Conservation (phyloP, 2,797 vertebrate genomes). For the Naso thynnoides region DNA sequence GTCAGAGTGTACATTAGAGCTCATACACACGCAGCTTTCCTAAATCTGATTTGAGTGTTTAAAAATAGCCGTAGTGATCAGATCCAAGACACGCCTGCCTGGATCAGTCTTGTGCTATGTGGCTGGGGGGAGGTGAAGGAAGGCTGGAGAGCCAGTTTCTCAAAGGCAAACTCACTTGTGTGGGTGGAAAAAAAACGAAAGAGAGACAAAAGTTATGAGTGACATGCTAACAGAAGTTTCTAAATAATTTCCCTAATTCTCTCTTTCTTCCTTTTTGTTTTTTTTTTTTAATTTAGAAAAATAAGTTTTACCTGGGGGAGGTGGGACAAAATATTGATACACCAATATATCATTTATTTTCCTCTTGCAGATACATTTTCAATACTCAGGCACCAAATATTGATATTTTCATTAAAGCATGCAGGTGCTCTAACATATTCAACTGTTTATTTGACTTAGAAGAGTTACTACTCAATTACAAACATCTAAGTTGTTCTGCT, state of each 20-base stretch:
- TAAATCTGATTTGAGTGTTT: slow-evolving; percentile 82
- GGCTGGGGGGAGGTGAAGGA: slow-evolving; percentile 27
- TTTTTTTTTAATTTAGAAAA: too few species aligned
- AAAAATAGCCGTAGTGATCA: slow-evolving; percentile 80
- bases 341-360: too few species aligned
- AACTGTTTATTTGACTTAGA: too few species aligned
- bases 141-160: slow-evolving; percentile 20
- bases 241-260: neutral
- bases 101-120: slow-evolving; percentile 66
- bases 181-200: slow-evolving; percentile 7
- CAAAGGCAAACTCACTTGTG: slow-evolving; percentile 30
- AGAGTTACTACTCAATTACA: too few species aligned
- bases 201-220: slow-evolving; percentile 2
- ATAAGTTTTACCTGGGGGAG: too few species aligned
- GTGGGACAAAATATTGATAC: too few species aligned
- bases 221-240: neutral
- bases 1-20: slow-evolving; percentile 66
- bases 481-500: too few species aligned
- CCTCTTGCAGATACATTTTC: too few species aligned
- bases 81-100: slow-evolving; percentile 74
- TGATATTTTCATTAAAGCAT: too few species aligned
- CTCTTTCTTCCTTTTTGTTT: neutral
- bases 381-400: too few species aligned
- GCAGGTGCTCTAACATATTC: too few species aligned
- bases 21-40: slow-evolving; percentile 58